Conservation (phyloP, 2,888 invertebrate genomes). For the Priocnemis perturbator region DNA sequence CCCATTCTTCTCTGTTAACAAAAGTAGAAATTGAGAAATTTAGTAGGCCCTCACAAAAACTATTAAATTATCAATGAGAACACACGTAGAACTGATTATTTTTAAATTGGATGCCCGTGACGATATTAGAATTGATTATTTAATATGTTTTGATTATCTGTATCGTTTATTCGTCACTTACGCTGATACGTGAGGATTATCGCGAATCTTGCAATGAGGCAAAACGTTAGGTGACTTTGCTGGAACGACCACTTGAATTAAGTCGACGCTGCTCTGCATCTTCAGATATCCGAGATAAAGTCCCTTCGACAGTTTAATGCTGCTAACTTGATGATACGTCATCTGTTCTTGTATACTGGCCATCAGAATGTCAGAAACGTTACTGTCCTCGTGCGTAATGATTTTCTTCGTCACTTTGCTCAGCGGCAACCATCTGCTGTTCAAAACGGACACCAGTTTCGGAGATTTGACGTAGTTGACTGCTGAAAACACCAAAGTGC, state of each 20-base stretch:
- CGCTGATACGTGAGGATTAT: conserved; percentile 97
- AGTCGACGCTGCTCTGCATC: conserved; percentile 96
- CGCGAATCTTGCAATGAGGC: conserved; percentile 93
- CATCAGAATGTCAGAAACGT: conserved; percentile 89
- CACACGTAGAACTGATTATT: too few species aligned
- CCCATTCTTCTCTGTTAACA: conserved; percentile 93
- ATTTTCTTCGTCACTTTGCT: conserved; percentile 89
- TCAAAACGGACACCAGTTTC: conserved; percentile 91
- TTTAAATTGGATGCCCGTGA: too few species aligned
- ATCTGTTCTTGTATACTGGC: conserved; percentile 90
- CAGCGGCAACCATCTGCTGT: conserved; percentile 94
- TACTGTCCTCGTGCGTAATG: conserved; percentile 84
- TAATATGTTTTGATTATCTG: too few species aligned
- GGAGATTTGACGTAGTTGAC: conserved; percentile 88
- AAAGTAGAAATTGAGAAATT: conserved; percentile 1
- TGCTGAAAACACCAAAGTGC: conserved; percentile 93
- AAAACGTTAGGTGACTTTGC: conserved; percentile 95
- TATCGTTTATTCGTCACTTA: too few species aligned
- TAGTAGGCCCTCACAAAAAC: background rate
- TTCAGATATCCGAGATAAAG: conserved; percentile 97
- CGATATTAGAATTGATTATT: too few species aligned
- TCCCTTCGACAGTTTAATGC: conserved; percentile 88
- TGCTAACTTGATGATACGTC: conserved; percentile 86
- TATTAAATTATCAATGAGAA: too few species aligned
- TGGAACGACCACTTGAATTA: conserved; percentile 94